Percentiles rank a stretch among this genome's conserved stretches.
phyloP scores from a whole-genome alignment of 2,888 invertebrate genomes.

The Synanthedon andrenaeformis region DNA sequence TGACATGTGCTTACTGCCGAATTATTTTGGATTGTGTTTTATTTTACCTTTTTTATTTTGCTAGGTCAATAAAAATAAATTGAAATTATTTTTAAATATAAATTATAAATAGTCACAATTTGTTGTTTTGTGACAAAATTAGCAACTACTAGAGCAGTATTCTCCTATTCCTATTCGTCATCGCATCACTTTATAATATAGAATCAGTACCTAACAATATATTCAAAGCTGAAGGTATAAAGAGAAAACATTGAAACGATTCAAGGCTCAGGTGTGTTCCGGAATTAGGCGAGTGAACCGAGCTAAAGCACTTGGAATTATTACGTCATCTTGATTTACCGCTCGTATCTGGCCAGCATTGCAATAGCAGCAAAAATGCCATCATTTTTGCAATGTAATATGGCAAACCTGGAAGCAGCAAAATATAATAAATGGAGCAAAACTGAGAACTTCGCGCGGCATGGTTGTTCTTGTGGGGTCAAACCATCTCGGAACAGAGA shows the following conservation, averaged over 20 bases:
- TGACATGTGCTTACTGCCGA: too few relatives aligned
- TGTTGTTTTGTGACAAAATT: too few relatives aligned
- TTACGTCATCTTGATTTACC: conserved; percentile 32
- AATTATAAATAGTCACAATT: too few relatives aligned
- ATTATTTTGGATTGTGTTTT: too few relatives aligned
- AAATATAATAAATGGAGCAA: background rate
- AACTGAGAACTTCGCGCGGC: background rate
- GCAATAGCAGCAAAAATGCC: background rate
- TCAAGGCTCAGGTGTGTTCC: conserved; percentile 18
- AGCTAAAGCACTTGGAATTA: conserved; percentile 20
- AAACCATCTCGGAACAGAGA: too few relatives aligned
- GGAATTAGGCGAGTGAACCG: conserved; percentile 19
- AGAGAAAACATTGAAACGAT: background rate
- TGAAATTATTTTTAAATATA: too few relatives aligned
- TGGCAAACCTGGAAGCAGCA: background rate
- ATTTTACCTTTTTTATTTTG: too few relatives aligned
- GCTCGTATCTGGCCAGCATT: conserved; percentile 1
- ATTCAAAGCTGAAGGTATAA: background rate
- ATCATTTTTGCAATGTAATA: background rate
- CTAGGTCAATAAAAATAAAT: too few relatives aligned
- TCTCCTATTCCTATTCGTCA: background rate
- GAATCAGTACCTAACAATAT: background rate
- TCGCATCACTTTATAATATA: background rate
- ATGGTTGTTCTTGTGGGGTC: too few relatives aligned
- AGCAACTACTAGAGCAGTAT: too few relatives aligned